A percentile compares a stretch with the other conserved stretches of the same genome.
Conservation (phyloP, 1,140 invertebrate species). For the Pseudomyrmex cubaensis region DNA sequence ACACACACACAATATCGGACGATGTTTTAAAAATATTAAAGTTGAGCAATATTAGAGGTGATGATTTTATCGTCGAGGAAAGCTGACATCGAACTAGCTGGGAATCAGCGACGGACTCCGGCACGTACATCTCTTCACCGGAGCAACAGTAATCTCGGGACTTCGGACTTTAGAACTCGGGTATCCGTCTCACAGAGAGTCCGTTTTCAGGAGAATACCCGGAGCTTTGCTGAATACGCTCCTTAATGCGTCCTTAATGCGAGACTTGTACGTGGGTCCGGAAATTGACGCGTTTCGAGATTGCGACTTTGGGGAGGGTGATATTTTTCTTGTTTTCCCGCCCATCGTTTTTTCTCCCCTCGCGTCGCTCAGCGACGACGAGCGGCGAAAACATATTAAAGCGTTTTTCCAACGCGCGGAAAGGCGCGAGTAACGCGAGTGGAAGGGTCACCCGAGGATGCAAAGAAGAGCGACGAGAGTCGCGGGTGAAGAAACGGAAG, state of each 20-base stretch:
- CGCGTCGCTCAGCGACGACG: slow-evolving; percentile 49
- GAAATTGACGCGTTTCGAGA: slow-evolving; percentile 68
- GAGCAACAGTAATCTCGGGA: slow-evolving; percentile 41
- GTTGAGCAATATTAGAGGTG: background rate
- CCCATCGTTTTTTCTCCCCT: slow-evolving; percentile 4
- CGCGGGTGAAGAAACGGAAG: slow-evolving; percentile 61
- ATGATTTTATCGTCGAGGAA: slow-evolving; percentile 5
- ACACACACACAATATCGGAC: too few relatives aligned
- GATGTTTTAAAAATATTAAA: background rate
- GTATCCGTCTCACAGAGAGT: slow-evolving; percentile 36
- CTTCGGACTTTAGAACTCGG: slow-evolving; percentile 49
- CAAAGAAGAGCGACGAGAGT: slow-evolving; percentile 24
- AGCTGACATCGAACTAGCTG: slow-evolving; percentile 5
- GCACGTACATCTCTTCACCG: slow-evolving; percentile 2
- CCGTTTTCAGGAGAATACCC: slow-evolving; percentile 15
- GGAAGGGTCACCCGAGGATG: slow-evolving; percentile 27
- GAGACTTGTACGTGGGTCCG: slow-evolving; percentile 44
- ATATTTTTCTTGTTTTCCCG: slow-evolving; percentile 50
- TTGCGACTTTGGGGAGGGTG: slow-evolving; percentile 10
- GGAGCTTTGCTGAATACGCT: slow-evolving; percentile 32
- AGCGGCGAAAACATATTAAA: slow-evolving; percentile 73
- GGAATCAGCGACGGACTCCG: slow-evolving; percentile 12
- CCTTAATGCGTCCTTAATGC: slow-evolving; percentile 66
- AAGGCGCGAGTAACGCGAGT: slow-evolving; percentile 46
- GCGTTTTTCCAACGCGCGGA: slow-evolving; percentile 70